Percentiles rank a stretch among this genome's conserved stretches.
phyloP scores from a whole-genome alignment of 1,140 invertebrate species.

The Diploscapter pachys region DNA sequence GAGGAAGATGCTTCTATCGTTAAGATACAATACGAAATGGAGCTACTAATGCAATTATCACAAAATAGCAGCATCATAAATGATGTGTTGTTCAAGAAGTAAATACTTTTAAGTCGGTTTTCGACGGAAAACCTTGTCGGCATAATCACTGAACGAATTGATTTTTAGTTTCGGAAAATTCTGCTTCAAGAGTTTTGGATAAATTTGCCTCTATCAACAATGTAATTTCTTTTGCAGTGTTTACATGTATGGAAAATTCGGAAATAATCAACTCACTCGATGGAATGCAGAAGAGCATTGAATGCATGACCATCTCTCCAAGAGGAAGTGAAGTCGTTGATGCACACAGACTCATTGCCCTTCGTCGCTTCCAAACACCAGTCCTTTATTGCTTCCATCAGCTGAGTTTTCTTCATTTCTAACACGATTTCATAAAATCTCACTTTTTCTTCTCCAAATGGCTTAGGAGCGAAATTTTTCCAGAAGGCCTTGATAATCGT shows the following conservation, averaged over 20 bases:
- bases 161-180: neutral
- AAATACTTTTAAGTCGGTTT: too few species aligned
- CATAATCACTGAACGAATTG: too few species aligned
- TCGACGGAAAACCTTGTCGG: too few species aligned
- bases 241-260: neutral
- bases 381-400: constrained; percentile 51
- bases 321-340: constrained; percentile 55
- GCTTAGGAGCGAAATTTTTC: constrained; percentile 19
- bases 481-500: constrained; percentile 26
- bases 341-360: constrained; percentile 41
- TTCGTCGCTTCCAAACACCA: constrained; percentile 54
- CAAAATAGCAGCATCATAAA: too few species aligned
- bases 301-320: constrained; percentile 55
- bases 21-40: too few species aligned
- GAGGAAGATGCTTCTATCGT: too few species aligned
- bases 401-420: constrained; percentile 15
- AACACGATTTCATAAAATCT: neutral
- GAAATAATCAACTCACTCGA: constrained; percentile 30
- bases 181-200: neutral
- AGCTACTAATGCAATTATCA: too few species aligned
- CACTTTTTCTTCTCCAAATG: constrained; percentile 28
- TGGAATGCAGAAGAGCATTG: constrained; percentile 50
- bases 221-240: neutral
- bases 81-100: too few species aligned
- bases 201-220: neutral